Base-by-base conservation (phyloP, 1,140 invertebrate species). In the Schlechtendalia chinensis region DNA sequence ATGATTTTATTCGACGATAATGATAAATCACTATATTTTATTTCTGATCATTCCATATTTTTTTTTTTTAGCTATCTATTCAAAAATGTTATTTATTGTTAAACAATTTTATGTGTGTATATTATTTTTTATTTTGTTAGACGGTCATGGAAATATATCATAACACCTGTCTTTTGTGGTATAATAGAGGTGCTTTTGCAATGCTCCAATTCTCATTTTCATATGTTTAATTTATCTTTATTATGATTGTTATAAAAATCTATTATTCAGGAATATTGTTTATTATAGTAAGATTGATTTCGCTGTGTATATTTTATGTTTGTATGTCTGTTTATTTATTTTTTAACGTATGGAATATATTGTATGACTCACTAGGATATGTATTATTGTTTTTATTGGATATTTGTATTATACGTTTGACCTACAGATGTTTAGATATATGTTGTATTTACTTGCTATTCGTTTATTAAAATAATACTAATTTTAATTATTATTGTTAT, bases 71-170 rank as follows among this genome's bases (percentile, higher is more conserved):
- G 0, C 45, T 45, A 16, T 67, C 14, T 47, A 50, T 47, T 50
- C 22, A 50, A 69, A n/a, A 69, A 69, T 19, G 14, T 69, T 69
- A 69, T 69, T 69, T n/a, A n/a, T n/a, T 69, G 67, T 69, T 69
- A 24, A 67, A 65, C 0, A 24, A 69, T 50, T 67, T 22, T 47
- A 22, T 22, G 14, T 69, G 22, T 45, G 1, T 45, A 24, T 69
- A 39, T 47, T 24, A 69, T 69, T 45, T 45, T 45, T 47, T 69
- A 47, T 69, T 47, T 24, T 45, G 39, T 69, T 47, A 47, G n/a
- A n/a, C n/a, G n/a, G n/a, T n/a, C n/a, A n/a, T n/a, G n/a, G n/a
- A 14, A 4, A 16, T 16, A 69, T 22, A 22, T 22, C 6, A 14
- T 22, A 67, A 45, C 11, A 2, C 53, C 8, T 58, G n/a, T 22